These are phyloP conservation scores for Urocolius indicus DNA, from an alignment of 2,113 vertebrate species.

Conservation along the genomic window DNA sequence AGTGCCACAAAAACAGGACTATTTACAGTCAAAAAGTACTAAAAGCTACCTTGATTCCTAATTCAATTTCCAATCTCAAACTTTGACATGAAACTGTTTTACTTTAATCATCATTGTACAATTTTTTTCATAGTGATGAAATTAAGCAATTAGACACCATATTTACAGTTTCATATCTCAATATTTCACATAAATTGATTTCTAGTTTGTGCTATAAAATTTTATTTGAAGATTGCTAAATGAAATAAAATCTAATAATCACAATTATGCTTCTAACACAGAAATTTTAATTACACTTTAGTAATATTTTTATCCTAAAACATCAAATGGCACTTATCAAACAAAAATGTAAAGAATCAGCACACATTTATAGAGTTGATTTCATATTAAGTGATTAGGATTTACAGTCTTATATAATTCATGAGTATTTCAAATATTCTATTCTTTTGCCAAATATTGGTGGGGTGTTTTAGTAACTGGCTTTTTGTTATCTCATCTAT, in stretches of 20 bases:
- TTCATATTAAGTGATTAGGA: neutral
- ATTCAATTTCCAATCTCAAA: neutral
- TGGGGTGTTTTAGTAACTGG: accelerated
- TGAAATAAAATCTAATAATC: neutral
- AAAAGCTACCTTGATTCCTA: neutral
- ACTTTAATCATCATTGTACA: neutral
- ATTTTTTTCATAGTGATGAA: neutral
- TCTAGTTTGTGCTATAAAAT: neutral
- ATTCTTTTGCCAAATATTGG: neutral
- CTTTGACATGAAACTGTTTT: neutral
- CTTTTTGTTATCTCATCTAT: neutral
- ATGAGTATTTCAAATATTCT: neutral
- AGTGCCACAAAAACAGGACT: neutral
- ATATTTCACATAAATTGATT: neutral
- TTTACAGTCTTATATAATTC: neutral
- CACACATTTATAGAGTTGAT: neutral
- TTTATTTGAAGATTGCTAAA: neutral
- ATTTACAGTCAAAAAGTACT: neutral
- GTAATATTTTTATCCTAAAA: neutral
- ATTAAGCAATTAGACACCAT: neutral
- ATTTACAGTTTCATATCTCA: neutral
- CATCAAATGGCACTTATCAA: neutral
- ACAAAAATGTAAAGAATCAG: neutral
- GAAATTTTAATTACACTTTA: neutral
- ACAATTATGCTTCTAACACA: neutral